Evolutionary conservation across 2,113 vertebrate genomes (phyloP).

Genomic region (Corythaixoides concolor): DNA sequence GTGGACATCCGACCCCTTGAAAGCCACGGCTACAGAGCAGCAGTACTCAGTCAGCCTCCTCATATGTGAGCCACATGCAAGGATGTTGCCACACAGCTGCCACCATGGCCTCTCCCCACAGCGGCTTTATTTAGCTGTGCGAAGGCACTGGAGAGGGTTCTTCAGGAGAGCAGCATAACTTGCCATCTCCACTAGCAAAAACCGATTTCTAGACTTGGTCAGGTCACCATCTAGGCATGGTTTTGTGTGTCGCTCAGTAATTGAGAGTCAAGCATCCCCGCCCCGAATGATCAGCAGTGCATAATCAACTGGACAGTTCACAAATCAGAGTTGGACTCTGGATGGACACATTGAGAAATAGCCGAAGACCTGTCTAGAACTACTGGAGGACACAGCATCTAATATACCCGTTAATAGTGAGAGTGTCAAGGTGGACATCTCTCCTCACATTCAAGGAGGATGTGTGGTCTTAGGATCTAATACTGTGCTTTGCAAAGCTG

Average conservation of each 20-base stretch:
- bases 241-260: background rate
- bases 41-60: too few relatives aligned
- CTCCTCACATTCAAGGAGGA: background rate
- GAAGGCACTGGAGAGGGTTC: background rate
- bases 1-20: rapidly evolving
- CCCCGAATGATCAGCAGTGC: rapidly evolving
- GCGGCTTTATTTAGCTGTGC: background rate
- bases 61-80: rapidly evolving
- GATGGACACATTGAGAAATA: background rate
- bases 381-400: background rate
- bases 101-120: rapidly evolving
- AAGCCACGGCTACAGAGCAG: background rate
- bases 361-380: background rate
- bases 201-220: background rate
- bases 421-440: background rate
- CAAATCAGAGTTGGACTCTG: background rate
- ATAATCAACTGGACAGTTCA: background rate
- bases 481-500: background rate
- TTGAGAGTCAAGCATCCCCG: background rate
- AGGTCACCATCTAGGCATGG: background rate
- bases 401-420: background rate
- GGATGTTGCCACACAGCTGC: background rate
- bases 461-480: background rate
- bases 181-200: background rate
- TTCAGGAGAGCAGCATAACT: background rate